Conservation (phyloP, 1,140 invertebrate genomes). For the Pseudomyrmex flavicornis region DNA sequence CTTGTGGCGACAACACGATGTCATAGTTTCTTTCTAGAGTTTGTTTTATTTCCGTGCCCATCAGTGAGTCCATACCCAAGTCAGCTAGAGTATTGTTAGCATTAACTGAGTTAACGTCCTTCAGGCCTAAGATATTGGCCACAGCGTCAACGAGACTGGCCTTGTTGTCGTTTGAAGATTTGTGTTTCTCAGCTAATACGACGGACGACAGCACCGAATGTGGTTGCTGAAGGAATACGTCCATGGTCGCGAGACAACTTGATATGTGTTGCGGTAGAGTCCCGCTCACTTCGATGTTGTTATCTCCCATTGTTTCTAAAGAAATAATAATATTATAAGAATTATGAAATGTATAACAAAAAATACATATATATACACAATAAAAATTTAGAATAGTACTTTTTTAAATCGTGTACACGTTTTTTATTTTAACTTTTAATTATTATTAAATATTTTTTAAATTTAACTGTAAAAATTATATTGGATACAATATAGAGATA, state of each 20-base stretch:
- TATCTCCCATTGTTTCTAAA: conserved; percentile 92
- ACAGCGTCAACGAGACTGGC: conserved; percentile 90
- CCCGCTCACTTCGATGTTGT: conserved; percentile 96
- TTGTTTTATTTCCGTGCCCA: conserved; percentile 99
- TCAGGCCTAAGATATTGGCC: conserved; percentile 95
- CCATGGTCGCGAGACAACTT: conserved; percentile 94
- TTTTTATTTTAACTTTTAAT: not conserved
- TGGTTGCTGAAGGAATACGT: conserved; percentile 94
- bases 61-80: conserved; percentile 98
- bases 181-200: conserved; percentile 92
- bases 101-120: conserved; percentile 92
- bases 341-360: not conserved
- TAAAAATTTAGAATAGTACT: not conserved
- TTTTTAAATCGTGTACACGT: too few relatives aligned
- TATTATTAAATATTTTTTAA: not conserved
- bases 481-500: not conserved
- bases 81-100: conserved; percentile 92
- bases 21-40: conserved; percentile 97
- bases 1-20: conserved; percentile 93
- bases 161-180: conserved; percentile 84
- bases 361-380: too few relatives aligned
- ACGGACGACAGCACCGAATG: conserved; percentile 94
- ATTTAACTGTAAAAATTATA: too few relatives aligned
- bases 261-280: conserved; percentile 96
- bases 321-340: not conserved